A percentile compares a stretch with the other conserved stretches of the same genome.
Conservation (phyloP, 2,113 vertebrate genomes). For the Numida meleagris region DNA sequence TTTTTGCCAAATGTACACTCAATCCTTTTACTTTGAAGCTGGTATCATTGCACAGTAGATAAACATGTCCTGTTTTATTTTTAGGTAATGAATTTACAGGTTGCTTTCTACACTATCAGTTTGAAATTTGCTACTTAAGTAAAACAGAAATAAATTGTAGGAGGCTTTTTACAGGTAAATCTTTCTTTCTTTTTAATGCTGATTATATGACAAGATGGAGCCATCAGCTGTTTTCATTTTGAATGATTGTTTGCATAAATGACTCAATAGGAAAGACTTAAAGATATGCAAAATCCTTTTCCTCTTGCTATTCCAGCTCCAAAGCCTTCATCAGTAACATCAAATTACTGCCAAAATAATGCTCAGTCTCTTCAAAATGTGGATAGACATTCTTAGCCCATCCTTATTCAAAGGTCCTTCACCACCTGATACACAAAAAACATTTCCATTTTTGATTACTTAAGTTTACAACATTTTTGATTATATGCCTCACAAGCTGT, state of each 20-base stretch:
- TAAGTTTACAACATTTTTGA: slow-evolving; percentile 53
- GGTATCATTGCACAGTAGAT: background rate
- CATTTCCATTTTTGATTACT: slow-evolving; percentile 50
- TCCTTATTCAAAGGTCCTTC: slow-evolving; percentile 18
- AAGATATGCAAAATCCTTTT: background rate
- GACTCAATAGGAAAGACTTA: background rate
- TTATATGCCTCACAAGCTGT: slow-evolving; percentile 60
- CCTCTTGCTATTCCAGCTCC: background rate
- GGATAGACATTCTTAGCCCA: slow-evolving; percentile 25
- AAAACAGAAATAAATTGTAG: background rate
- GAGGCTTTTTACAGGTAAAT: background rate
- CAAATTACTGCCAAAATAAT: slow-evolving; percentile 44
- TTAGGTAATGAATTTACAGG: background rate
- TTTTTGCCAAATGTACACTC: background rate
- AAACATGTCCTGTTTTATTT: background rate
- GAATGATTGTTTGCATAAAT: background rate
- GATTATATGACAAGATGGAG: background rate
- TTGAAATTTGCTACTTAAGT: background rate
- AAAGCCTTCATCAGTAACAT: slow-evolving; percentile 12
- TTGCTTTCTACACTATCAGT: background rate
- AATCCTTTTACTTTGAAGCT: background rate
- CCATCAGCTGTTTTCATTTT: background rate
- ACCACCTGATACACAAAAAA: slow-evolving; percentile 31
- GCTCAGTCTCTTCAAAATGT: slow-evolving; percentile 21
- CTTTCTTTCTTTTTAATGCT: background rate